Conservation (phyloP, 37 sponge, comb jelly and placozoan genomes). For the Hormiphora californensis region DNA sequence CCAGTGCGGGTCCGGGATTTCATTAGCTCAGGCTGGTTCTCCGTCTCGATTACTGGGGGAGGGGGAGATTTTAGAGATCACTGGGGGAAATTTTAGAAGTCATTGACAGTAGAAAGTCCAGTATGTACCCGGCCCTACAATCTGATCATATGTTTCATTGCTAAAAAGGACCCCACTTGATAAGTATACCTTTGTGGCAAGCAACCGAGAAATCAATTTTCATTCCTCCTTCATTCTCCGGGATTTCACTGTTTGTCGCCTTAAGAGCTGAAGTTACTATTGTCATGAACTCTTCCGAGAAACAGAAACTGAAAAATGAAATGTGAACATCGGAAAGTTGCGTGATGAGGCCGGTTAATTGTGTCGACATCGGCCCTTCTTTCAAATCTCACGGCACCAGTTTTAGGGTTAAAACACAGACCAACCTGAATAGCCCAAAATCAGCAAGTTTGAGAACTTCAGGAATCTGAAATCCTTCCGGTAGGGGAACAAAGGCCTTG, state of each 20-base stretch:
- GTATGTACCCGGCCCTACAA: too few relatives aligned
- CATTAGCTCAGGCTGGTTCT: slow-evolving; percentile 36
- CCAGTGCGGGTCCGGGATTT: not conserved
- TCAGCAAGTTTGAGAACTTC: slow-evolving; percentile 13
- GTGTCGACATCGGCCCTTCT: too few relatives aligned
- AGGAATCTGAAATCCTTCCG: not conserved
- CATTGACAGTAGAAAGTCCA: not conserved
- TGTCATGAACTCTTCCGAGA: slow-evolving; percentile 13
- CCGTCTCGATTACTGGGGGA: slow-evolving; percentile 16
- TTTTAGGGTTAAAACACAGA: not conserved
- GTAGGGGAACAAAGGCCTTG: too few relatives aligned
- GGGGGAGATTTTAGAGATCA: not conserved
- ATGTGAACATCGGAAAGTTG: too few relatives aligned
- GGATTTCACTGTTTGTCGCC: not conserved
- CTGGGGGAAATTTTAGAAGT: not conserved
- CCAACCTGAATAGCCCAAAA: slow-evolving; percentile 43
- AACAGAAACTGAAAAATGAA: slow-evolving; percentile 15
- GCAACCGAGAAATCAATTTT: slow-evolving; percentile 9
- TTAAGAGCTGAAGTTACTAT: not conserved
- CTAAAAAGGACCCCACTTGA: not conserved
- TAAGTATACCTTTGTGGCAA: slow-evolving; percentile 10
- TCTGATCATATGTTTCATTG: too few relatives aligned
- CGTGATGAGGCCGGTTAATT: too few relatives aligned
- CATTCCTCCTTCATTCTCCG: slow-evolving; percentile 40
- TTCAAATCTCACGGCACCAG: too few relatives aligned